phyloP scores from a whole-genome alignment of 2,888 invertebrate genomes.

The Drosophila paranaensis region DNA sequence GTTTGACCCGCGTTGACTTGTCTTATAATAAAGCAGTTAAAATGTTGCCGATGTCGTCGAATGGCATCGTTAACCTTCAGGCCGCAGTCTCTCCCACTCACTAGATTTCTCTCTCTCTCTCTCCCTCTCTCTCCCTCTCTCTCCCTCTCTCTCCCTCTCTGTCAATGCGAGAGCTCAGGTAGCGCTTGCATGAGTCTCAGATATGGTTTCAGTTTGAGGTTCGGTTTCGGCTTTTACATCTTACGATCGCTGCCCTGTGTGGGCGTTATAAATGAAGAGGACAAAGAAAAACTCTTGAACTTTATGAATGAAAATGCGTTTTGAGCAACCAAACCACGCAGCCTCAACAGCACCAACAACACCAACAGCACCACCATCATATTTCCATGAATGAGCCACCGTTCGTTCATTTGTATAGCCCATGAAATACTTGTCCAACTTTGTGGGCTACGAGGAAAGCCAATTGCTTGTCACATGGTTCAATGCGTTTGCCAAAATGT shows the following conservation, averaged over 20 bases:
- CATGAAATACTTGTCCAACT: neutral
- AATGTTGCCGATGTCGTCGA: conserved; percentile 54
- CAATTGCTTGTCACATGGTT: conserved; percentile 53
- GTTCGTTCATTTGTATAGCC: neutral
- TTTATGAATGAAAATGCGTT: conserved; percentile 76
- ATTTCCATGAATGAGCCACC: conserved; percentile 43
- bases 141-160: neutral
- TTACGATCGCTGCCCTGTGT: conserved; percentile 22
- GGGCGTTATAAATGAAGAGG: conserved; percentile 29
- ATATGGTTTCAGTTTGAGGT: conserved; percentile 23
- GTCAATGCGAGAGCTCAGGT: conserved; percentile 30
- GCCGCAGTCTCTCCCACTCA: conserved; percentile 20
- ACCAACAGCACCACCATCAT: conserved; percentile 9
- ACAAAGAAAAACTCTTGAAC: conserved; percentile 47
- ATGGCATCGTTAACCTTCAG: conserved; percentile 49
- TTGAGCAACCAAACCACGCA: conserved; percentile 28
- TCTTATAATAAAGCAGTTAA: conserved; percentile 73
- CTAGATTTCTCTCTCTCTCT: neutral
- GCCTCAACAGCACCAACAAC: conserved; percentile 1
- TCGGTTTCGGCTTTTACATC: conserved; percentile 30
- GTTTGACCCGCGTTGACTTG: conserved; percentile 15
- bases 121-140: no score
- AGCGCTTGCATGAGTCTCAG: conserved; percentile 20
- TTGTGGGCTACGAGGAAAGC: neutral
- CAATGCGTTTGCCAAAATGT: conserved; percentile 53